Conservation (phyloP, 2,113 vertebrate genomes). For the Nanger granti region DNA sequence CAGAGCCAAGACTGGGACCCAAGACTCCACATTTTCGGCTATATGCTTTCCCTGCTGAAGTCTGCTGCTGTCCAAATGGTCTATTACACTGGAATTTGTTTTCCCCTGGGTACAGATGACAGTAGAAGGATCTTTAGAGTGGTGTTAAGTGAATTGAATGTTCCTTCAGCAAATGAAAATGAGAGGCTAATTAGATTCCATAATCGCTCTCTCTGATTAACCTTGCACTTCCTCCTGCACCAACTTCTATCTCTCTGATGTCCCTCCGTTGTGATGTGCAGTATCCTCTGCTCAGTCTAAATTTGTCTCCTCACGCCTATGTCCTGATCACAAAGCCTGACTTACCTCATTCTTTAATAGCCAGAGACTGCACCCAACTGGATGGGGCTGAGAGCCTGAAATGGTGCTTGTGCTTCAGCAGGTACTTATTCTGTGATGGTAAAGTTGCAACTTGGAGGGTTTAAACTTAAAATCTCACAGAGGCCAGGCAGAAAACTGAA, state of each 20-base stretch:
- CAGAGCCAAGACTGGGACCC: background rate
- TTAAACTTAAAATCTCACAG: background rate
- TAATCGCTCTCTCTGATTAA: slow-evolving; percentile 67
- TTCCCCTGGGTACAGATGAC: slow-evolving; percentile 37
- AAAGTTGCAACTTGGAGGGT: background rate
- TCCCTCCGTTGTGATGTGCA: background rate
- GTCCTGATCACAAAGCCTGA: background rate
- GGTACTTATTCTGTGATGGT: background rate
- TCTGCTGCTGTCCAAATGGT: slow-evolving; percentile 17
- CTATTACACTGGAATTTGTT: background rate
- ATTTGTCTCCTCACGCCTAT: background rate
- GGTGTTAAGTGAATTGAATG: slow-evolving; percentile 64
- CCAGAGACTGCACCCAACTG: background rate
- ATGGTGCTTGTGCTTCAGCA: background rate
- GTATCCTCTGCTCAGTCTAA: background rate
- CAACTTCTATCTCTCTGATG: background rate
- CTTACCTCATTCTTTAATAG: background rate
- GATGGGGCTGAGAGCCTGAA: background rate
- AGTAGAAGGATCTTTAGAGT: slow-evolving; percentile 23
- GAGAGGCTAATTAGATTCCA: slow-evolving; percentile 63
- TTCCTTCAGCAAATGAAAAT: slow-evolving; percentile 61
- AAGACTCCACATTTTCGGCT: background rate
- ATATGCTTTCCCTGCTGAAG: background rate
- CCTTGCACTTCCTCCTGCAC: background rate
- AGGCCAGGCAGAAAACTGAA: background rate